These are phyloP conservation scores for Drosophila melanica DNA, from an alignment of 1,140 invertebrate genomes.

Conservation along the genomic window DNA sequence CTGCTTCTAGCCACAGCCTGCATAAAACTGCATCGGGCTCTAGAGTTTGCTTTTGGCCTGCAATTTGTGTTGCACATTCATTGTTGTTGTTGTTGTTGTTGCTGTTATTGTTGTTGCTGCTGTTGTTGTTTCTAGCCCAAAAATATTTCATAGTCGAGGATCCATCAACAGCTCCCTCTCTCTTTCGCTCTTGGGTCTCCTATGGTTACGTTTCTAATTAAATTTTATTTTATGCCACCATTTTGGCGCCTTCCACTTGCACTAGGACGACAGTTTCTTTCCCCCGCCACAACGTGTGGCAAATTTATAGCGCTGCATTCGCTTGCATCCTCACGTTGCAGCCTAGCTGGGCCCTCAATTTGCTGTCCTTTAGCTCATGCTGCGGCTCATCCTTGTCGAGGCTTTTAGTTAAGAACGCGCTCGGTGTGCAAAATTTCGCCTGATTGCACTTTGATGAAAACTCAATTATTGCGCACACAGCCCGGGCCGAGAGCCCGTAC, in stretches of 20 bases:
- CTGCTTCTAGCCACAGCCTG: conserved; percentile 3
- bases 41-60: conserved; percentile 57
- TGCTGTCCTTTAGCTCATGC: conserved; percentile 27
- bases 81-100: conserved; percentile 3
- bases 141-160: conserved; percentile 73
- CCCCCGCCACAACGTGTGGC: not conserved
- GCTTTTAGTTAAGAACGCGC: conserved; percentile 81
- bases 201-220: conserved; percentile 80
- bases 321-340: conserved; percentile 57
- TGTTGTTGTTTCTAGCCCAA: conserved; percentile 15
- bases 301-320: conserved; percentile 74
- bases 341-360: conserved; percentile 42
- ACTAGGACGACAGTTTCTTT: not conserved
- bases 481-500: conserved; percentile 5
- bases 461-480: conserved; percentile 73
- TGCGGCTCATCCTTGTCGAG: conserved; percentile 15
- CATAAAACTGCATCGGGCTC: conserved; percentile 37
- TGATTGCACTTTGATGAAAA: conserved; percentile 83
- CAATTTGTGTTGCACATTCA: conserved; percentile 76
- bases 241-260: conserved; percentile 71
- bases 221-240: conserved; percentile 83
- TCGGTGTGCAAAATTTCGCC: conserved; percentile 80
- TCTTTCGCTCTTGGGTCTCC: conserved; percentile 20
- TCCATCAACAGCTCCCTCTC: conserved; percentile 23
- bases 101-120: too few species aligned